Base-by-base conservation (phyloP, 2,797 vertebrate genomes). In the Pempheris klunzingeri region DNA sequence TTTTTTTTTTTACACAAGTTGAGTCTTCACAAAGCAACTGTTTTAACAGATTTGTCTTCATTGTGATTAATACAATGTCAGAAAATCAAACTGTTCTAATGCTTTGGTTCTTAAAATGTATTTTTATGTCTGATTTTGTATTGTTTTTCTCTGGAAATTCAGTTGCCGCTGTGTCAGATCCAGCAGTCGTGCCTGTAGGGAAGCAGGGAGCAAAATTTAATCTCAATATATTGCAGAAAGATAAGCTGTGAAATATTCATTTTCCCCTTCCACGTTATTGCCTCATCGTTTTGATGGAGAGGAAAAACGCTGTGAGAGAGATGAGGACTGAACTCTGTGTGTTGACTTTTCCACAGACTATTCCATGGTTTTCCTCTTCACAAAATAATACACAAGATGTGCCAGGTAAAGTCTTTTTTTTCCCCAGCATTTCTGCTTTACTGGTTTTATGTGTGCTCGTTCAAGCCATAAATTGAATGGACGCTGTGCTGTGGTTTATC, bases 211-310 rank as follows among this genome's bases (percentile, higher is more conserved):
- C 20, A 52, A 26, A 53, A 78, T 80, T 28, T 81, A 67, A 87
- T 88, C 63, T 77, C 1, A 4, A 24, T 58, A 60, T 81, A 81
- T 64, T 80, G 52, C 36, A 71, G 28, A 80, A 22, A 76, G 61
- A 59, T 47, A 76, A 80, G 41, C 41, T 73, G 54, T 85, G 71
- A 90, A 87, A 85, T 84, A 88, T 72, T 82, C 3, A 73, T 80
- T 41, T 62, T 41, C 1, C 22, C 36, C 58, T 17, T 80, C 59
- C 59, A 64, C 11, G 39, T 73, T 82, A 77, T 76, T 79, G 60
- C 20, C 57, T 79, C 61, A 50, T 17, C 46, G 46, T 54, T 65
- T 55, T 61, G 52, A 58, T 32, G 26, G 57, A 54, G 53, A 52
- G 34, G 4, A 65, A 34, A 70, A 59, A 77, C 4, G 0, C 41